A percentile compares a stretch with the other conserved stretches of the same genome.
These are phyloP conservation scores for Zelostemma sp. DNA, from an alignment of 1,140 invertebrate genomes.

Conservation along the genomic window DNA sequence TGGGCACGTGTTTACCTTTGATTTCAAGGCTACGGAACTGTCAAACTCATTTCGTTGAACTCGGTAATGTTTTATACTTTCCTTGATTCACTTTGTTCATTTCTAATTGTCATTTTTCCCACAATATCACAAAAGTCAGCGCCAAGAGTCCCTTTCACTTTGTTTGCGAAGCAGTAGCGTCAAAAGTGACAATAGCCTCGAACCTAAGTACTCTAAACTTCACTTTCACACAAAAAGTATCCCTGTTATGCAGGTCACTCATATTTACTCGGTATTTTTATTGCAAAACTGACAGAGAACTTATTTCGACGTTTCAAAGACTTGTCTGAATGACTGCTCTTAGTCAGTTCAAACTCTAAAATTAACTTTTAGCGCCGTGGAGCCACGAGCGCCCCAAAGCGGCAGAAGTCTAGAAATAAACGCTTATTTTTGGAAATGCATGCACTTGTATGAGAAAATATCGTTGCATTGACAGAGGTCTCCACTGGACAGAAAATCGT, in stretches of 20 bases:
- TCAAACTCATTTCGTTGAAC: no score
- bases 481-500: no score
- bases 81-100: no score
- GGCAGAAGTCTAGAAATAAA: slow-evolving; percentile 18
- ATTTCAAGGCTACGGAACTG: no score
- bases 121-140: no score
- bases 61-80: no score
- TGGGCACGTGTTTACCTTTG: no score
- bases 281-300: background rate
- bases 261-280: background rate
- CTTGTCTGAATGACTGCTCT: slow-evolving; percentile 1
- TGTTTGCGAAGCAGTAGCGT: no score
- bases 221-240: background rate
- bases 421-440: slow-evolving; percentile 47
- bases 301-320: background rate
- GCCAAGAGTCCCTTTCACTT: no score
- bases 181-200: no score
- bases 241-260: background rate
- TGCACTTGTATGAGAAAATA: slow-evolving; percentile 4
- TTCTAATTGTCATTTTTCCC: no score
- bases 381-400: slow-evolving; percentile 40
- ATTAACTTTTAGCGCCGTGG: slow-evolving; percentile 49
- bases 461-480: no score
- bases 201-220: background rate
- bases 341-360: slow-evolving; percentile 50